These are phyloP conservation scores for Collichthys lucidus DNA, from an alignment of 2,113 vertebrate genomes.

Conservation along the genomic window DNA sequence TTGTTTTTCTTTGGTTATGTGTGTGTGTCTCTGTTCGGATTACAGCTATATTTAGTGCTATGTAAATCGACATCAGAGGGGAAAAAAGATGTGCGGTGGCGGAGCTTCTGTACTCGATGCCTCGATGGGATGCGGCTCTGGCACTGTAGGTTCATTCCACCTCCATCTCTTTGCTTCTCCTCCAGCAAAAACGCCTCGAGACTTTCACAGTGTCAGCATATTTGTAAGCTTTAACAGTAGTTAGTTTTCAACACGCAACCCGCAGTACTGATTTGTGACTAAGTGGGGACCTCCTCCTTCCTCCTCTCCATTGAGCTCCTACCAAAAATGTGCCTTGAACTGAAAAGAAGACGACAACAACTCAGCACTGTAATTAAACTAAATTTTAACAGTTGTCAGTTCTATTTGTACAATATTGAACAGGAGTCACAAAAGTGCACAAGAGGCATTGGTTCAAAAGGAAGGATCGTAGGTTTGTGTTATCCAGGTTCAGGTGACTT, in stretches of 20 bases:
- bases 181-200: slow-evolving; percentile 39
- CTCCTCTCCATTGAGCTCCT: neutral
- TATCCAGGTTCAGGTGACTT: slow-evolving; percentile 54
- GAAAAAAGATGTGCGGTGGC: slow-evolving; percentile 42
- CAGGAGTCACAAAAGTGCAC: slow-evolving; percentile 88
- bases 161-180: slow-evolving; percentile 45
- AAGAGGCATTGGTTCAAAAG: slow-evolving; percentile 76
- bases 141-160: slow-evolving; percentile 35
- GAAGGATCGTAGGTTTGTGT: slow-evolving; percentile 62
- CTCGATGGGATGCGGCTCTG: slow-evolving; percentile 33
- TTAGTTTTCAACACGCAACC: neutral
- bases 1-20: slow-evolving; percentile 15
- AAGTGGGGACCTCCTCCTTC: slow-evolving; percentile 8
- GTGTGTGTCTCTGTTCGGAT: slow-evolving; percentile 39
- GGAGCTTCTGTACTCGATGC: slow-evolving; percentile 35
- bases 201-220: slow-evolving; percentile 28
- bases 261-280: neutral
- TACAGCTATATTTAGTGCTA: slow-evolving; percentile 62
- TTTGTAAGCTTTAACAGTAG: slow-evolving; percentile 13
- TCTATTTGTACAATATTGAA: slow-evolving; percentile 89
- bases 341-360: slow-evolving; percentile 66
- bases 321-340: neutral
- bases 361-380: slow-evolving; percentile 86
- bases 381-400: slow-evolving; percentile 90
- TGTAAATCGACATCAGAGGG: slow-evolving; percentile 47